These are phyloP conservation scores for Bibio marci DNA, from an alignment of 2,888 invertebrate genomes.

Conservation along the genomic window DNA sequence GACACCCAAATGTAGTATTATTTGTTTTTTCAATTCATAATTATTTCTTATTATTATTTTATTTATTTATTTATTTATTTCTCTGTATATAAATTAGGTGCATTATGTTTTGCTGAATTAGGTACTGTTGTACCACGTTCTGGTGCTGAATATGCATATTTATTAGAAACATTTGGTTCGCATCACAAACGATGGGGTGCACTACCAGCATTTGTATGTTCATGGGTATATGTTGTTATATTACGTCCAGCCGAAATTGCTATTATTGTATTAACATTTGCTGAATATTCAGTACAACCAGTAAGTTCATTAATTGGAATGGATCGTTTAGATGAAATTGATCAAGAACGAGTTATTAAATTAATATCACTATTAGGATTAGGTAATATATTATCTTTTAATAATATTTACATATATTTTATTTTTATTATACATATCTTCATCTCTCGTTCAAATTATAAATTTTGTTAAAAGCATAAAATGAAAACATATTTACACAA, in stretches of 20 bases:
- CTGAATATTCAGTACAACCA: conserved; percentile 55
- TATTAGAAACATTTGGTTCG: conserved; percentile 52
- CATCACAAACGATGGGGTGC: conserved; percentile 52
- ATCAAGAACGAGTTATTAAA: conserved; percentile 37
- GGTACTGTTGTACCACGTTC: conserved; percentile 48
- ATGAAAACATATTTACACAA: too few species aligned
- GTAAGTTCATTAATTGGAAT: conserved; percentile 29
- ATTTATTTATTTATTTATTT: neutral
- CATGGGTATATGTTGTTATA: conserved; percentile 60
- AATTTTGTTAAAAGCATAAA: too few species aligned
- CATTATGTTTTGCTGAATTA: conserved; percentile 62
- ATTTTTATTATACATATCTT: too few species aligned
- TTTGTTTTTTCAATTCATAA: too few species aligned
- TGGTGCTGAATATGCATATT: conserved; percentile 68
- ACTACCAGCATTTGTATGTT: conserved; percentile 54
- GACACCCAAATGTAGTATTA: too few species aligned
- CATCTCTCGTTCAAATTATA: too few species aligned
- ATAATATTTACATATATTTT: too few species aligned
- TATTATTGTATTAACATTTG: conserved; percentile 56
- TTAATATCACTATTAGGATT: conserved; percentile 43
- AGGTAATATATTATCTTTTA: too few species aligned
- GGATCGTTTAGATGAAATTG: conserved; percentile 24
- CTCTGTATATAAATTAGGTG: conserved; percentile 42
- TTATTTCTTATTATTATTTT: too few species aligned
- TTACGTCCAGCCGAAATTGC: conserved; percentile 64